Conservation (phyloP, 2,113 vertebrate genomes). For the Isichthys henryi region DNA sequence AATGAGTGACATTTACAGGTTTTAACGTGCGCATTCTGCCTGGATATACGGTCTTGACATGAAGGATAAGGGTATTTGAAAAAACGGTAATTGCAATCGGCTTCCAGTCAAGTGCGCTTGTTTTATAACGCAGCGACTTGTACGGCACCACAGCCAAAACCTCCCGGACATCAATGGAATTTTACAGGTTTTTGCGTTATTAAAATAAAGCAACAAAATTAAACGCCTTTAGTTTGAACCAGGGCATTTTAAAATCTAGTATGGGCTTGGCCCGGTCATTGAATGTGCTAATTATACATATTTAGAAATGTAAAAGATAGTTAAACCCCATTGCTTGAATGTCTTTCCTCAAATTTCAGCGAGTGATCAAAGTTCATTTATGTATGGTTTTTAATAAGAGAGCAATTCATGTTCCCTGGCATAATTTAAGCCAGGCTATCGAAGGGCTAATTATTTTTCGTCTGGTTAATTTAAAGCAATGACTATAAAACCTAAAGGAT, state of each 20-base stretch:
- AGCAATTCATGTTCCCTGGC: background rate
- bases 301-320: background rate
- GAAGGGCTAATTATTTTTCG: background rate
- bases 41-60: background rate
- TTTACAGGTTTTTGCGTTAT: background rate
- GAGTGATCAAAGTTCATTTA: background rate
- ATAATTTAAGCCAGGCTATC: background rate
- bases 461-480: background rate
- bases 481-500: background rate
- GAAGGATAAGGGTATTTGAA: background rate
- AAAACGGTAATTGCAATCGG: background rate
- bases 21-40: background rate
- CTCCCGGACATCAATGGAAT: background rate
- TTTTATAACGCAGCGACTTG: background rate
- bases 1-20: background rate
- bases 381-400: background rate
- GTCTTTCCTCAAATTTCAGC: background rate
- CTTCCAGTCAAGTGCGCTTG: background rate
- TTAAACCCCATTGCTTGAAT: background rate
- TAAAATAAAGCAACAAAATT: no score
- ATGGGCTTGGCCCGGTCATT: background rate
- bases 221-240: background rate
- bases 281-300: background rate
- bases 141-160: background rate
- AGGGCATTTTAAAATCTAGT: background rate